A percentile compares a stretch with the other conserved stretches of the same genome.
Conservation (phyloP, 2,113 vertebrate genomes). For the Nyctereutes procyonoides region DNA sequence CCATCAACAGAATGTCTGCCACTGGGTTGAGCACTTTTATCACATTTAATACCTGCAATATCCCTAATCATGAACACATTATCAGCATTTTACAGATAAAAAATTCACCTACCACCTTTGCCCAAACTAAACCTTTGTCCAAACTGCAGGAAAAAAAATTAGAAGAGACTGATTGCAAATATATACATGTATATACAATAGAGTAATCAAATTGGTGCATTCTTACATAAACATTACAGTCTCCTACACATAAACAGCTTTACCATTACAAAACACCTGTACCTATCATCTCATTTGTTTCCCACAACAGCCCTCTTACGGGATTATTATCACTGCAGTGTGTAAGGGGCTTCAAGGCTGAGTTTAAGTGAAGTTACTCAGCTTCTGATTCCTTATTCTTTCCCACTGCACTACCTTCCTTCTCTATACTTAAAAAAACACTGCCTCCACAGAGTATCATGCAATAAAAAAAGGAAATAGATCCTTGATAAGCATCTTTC, state of each 20-base stretch:
- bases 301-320: neutral
- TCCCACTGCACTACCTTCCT: neutral
- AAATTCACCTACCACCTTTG: neutral
- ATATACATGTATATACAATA: neutral
- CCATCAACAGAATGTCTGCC: neutral
- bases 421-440: constrained; percentile 47
- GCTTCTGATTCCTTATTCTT: neutral
- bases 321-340: neutral
- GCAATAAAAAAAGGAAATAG: constrained; percentile 1
- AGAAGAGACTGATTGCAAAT: neutral
- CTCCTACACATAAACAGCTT: neutral
- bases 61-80: neutral
- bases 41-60: constrained; percentile 37
- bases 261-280: neutral
- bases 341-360: neutral
- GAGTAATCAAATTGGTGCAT: neutral
- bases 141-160: neutral
- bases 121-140: constrained; percentile 24
- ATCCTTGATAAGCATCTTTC: neutral
- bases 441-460: neutral
- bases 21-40: constrained; percentile 17
- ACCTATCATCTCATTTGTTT: constrained; percentile 25
- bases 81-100: constrained; percentile 43
- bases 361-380: constrained; percentile 5
- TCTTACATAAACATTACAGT: neutral